Conservation (phyloP, 2,113 vertebrate genomes). For the Centropus bengalensis region DNA sequence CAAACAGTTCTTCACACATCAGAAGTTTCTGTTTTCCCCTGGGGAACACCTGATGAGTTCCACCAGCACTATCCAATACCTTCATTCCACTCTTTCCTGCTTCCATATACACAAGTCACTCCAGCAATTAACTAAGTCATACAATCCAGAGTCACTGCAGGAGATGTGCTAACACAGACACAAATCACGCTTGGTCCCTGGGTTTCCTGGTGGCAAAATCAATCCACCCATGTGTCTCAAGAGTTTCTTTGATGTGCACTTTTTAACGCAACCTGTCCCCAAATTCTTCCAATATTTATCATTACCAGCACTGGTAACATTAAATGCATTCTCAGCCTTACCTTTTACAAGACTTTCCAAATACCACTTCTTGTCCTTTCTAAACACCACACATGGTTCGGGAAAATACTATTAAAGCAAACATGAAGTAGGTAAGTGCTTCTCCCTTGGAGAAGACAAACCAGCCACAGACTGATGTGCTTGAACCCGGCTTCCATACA, state of each 20-base stretch:
- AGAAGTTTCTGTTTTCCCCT: constrained; percentile 40
- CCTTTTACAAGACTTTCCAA: not conserved
- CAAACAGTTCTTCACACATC: constrained; percentile 8
- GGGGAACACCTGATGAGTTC: not conserved
- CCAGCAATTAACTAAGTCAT: not conserved
- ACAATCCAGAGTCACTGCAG: not conserved
- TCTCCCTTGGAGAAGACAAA: not conserved
- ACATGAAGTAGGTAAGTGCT: rapidly evolving
- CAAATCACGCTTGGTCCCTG: not conserved
- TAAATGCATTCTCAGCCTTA: not conserved
- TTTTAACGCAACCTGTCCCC: not conserved
- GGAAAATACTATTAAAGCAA: not conserved
- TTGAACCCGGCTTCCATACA: rapidly evolving
- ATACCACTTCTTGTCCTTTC: not conserved
- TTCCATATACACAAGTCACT: not conserved
- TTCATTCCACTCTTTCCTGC: constrained; percentile 5
- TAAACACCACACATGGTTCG: not conserved
- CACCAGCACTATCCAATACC: not conserved
- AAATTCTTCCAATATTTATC: not conserved
- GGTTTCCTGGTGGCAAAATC: not conserved
- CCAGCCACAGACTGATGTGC: rapidly evolving
- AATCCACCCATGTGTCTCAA: rapidly evolving
- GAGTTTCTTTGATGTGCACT: not conserved
- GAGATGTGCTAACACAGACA: not conserved
- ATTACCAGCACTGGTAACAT: not conserved